Base-by-base conservation (phyloP, 1,140 invertebrate genomes). In the Manduca sexta region DNA sequence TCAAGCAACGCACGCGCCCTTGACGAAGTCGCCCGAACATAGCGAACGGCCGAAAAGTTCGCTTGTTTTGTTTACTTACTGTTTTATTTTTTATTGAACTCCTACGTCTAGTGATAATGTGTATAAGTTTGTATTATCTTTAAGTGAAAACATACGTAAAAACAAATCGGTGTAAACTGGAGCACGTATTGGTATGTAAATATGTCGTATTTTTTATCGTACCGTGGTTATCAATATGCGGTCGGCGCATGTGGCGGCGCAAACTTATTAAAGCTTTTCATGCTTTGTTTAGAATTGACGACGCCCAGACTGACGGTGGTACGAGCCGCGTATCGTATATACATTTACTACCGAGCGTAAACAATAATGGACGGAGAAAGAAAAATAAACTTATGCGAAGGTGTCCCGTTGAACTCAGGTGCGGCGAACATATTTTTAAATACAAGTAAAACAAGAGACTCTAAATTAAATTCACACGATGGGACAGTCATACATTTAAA, bases 401-500 rank as follows among this genome's bases (percentile, higher is more conserved):
- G 69, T 45, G 73, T 80, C 26, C 81, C 81, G 14, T 63, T 84
- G 41, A 82, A 84, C 45, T 69, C 74, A 69, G 76, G 74, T 72
- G 69, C 76, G 44, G 75, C 80, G 38, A 84, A 81, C 52, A 79
- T 84, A 58, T 80, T 77, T 74, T 64, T 84, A 57, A 84, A 84
- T 58, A 74, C 78, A 49, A 71, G 75, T 60, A 82, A 75, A 66
- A 70, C 14, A 5, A 35, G 35, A 18, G 43, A 69, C 63, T 58
- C 63, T 15, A 84, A 82, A 67, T 51, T 73, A 52, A 77, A 73
- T 45, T 55, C 59, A 30, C 40, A 53, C 49, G 75, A 82, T 42
- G 78, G 78, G 50, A 77, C 78, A 58, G 68, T 79, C 49, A 84
- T 84, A 69, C 78, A 81, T 76, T 67, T 84, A 48, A 77, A 82